These are phyloP conservation scores for Sinopyrophorus schimmeli DNA, from an alignment of 2,888 invertebrate genomes.

Conservation along the genomic window DNA sequence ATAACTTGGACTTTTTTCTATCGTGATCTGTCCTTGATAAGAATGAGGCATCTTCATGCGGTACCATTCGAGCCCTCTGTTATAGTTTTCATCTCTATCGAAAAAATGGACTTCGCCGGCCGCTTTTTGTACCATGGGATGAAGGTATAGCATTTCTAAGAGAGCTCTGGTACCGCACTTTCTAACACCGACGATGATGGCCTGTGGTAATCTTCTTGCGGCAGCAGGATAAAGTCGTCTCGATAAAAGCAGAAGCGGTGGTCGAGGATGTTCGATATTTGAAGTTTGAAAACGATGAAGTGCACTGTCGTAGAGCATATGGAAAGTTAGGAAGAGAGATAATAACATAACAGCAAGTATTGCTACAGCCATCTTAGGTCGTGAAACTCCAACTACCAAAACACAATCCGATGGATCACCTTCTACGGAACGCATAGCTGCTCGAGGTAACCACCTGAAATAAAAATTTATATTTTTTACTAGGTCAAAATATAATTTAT, in stretches of 20 bases:
- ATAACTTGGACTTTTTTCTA: slow-evolving; percentile 98
- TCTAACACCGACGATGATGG: slow-evolving; percentile 80
- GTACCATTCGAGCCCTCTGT: slow-evolving; percentile 93
- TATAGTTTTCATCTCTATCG: slow-evolving; percentile 92
- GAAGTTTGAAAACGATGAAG: slow-evolving; percentile 74
- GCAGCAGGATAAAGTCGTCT: slow-evolving; percentile 60
- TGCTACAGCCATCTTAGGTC: slow-evolving; percentile 81
- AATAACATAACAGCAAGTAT: slow-evolving; percentile 79
- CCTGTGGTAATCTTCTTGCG: slow-evolving; percentile 68
- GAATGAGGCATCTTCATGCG: slow-evolving; percentile 92
- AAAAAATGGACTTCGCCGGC: slow-evolving; percentile 97
- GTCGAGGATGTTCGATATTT: slow-evolving; percentile 51
- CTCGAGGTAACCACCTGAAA: slow-evolving; percentile 79
- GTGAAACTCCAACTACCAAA: slow-evolving; percentile 80
- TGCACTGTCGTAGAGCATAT: slow-evolving; percentile 83
- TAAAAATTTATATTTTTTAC: no score
- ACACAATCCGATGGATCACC: slow-evolving; percentile 85
- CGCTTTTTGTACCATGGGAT: slow-evolving; percentile 90
- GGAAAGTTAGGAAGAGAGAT: slow-evolving; percentile 82
- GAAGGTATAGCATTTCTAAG: slow-evolving; percentile 93
- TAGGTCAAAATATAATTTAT: no score
- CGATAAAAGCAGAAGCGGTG: slow-evolving; percentile 55
- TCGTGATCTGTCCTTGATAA: slow-evolving; percentile 88
- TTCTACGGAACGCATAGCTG: slow-evolving; percentile 81
- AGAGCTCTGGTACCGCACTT: slow-evolving; percentile 97